These are phyloP conservation scores for Labeo catla DNA, from an alignment of 2,113 vertebrate species.

Conservation along the genomic window DNA sequence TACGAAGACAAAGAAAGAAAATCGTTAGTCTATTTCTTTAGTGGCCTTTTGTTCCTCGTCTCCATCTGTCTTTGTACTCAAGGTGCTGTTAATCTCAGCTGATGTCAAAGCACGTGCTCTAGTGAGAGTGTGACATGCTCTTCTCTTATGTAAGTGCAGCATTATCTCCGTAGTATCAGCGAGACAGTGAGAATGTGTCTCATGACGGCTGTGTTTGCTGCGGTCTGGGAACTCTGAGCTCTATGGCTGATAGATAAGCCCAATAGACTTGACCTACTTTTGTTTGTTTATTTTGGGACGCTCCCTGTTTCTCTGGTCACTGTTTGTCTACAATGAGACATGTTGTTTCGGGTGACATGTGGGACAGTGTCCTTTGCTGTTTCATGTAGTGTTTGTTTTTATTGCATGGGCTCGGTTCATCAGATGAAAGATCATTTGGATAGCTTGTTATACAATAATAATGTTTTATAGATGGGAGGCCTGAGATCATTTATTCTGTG, in stretches of 20 bases:
- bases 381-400: not conserved
- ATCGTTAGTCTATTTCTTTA: not conserved
- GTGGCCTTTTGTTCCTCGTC: slow-evolving; percentile 1
- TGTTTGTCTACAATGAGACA: slow-evolving; percentile 33
- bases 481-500: not conserved
- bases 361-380: not conserved
- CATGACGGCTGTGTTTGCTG: not conserved
- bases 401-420: not conserved
- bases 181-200: slow-evolving; percentile 1
- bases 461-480: not conserved
- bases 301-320: slow-evolving; percentile 18
- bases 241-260: slow-evolving; percentile 38
- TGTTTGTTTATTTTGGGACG: slow-evolving; percentile 31
- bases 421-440: slow-evolving; percentile 18
- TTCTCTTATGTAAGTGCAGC: slow-evolving; percentile 1
- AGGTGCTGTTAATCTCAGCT: not conserved
- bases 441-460: not conserved
- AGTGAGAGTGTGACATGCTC: not conserved
- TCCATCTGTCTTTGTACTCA: not conserved
- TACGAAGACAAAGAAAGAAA: slow-evolving; percentile 10
- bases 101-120: not conserved
- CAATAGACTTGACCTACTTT: slow-evolving; percentile 41
- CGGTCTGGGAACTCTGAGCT: slow-evolving; percentile 22
- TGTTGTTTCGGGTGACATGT: slow-evolving; percentile 15
- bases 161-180: slow-evolving; percentile 24